Conservation (phyloP, 2,888 invertebrate species). For the Drosophila austrosaltans region DNA sequence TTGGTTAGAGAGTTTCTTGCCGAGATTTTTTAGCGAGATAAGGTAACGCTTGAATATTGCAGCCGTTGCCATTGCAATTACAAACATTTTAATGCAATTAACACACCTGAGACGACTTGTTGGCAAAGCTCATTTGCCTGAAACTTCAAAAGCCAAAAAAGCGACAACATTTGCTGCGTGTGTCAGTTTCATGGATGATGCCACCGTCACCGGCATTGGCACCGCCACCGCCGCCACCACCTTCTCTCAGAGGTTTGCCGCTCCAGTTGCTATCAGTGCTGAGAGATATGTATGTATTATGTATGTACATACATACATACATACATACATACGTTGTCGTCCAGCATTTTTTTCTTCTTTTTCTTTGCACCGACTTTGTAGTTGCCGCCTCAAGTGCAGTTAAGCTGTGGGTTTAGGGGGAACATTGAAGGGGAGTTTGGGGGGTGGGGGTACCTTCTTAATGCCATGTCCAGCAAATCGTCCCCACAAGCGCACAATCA, state of each 20-base stretch:
- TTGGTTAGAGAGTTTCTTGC: constrained; percentile 26
- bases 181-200: constrained; percentile 47
- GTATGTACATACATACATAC: not conserved
- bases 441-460: constrained; percentile 26
- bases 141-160: constrained; percentile 47
- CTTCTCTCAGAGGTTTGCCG: constrained; percentile 56
- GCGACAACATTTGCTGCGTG: constrained; percentile 49
- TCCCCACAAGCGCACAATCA: constrained; percentile 48
- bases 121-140: constrained; percentile 69
- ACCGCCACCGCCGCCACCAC: constrained; percentile 26
- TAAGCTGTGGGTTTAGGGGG: not conserved
- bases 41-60: constrained; percentile 29
- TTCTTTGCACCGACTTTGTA: constrained; percentile 51
- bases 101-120: constrained; percentile 61
- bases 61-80: constrained; percentile 71
- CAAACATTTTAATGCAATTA: constrained; percentile 83
- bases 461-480: constrained; percentile 55
- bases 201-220: constrained; percentile 23
- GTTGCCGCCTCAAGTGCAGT: constrained; percentile 59
- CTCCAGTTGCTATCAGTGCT: constrained; percentile 70
- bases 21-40: constrained; percentile 44
- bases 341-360: constrained; percentile 30
- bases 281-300: constrained; percentile 41
- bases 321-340: constrained; percentile 64
- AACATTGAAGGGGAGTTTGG: not conserved